These are phyloP conservation scores for Epizoanthus scotinus DNA, from an alignment of 92 coral and sea anemone species.

Conservation along the genomic window DNA sequence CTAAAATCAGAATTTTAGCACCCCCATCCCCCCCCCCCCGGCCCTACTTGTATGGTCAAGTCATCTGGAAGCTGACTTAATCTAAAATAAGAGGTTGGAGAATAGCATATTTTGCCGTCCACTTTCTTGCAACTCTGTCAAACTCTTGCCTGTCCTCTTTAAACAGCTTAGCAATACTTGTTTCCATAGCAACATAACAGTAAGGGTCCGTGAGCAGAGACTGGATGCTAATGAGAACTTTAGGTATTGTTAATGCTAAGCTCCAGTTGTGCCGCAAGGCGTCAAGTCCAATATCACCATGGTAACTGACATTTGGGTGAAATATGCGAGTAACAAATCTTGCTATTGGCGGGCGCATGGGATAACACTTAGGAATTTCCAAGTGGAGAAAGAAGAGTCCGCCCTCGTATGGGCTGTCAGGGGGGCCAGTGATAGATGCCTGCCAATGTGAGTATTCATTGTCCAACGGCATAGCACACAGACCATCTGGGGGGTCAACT, in stretches of 20 bases:
- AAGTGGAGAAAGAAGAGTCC: conserved; percentile 74
- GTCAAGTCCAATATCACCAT: conserved; percentile 74
- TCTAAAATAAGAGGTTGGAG: conserved; percentile 39
- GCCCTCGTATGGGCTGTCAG: conserved; percentile 70
- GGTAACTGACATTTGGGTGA: conserved; percentile 79
- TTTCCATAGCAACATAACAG: conserved; percentile 73
- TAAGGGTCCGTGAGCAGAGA: conserved; percentile 77
- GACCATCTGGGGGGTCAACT: conserved; percentile 73
- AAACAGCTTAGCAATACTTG: conserved; percentile 59
- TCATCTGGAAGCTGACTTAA: conserved; percentile 7
- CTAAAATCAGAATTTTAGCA: too few species aligned
- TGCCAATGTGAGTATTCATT: conserved; percentile 72
- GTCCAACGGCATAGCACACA: conserved; percentile 73
- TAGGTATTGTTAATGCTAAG: conserved; percentile 65
- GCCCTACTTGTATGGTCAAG: neutral
- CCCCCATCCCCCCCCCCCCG: too few species aligned
- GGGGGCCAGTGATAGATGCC: conserved; percentile 76
- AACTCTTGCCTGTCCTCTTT: conserved; percentile 58
- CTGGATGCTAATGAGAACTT: conserved; percentile 68
- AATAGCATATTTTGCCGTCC: conserved; percentile 75
- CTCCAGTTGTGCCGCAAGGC: conserved; percentile 69
- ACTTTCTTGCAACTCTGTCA: conserved; percentile 61
- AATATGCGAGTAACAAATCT: conserved; percentile 72
- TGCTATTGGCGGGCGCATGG: conserved; percentile 71
- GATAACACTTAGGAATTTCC: conserved; percentile 71